Percentiles rank a stretch among this genome's conserved stretches.
Conservation (phyloP, 2,888 invertebrate species). For the Philaethria dido region DNA sequence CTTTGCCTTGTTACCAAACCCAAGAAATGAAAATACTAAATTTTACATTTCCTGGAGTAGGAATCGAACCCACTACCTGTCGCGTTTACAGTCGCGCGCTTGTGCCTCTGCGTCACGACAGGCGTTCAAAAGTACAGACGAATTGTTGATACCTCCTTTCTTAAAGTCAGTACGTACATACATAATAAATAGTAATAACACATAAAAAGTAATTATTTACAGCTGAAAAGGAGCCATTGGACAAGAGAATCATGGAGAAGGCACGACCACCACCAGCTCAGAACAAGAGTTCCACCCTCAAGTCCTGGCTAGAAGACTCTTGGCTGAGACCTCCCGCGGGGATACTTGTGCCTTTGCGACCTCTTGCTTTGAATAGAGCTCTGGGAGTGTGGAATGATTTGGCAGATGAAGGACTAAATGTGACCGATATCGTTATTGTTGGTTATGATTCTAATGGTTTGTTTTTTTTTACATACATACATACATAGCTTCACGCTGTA, state of each 20-base stretch:
- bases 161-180: no score
- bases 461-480: slow-evolving; percentile 37
- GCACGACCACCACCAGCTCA: slow-evolving; percentile 51
- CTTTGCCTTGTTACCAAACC: no score
- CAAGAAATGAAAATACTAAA: no score
- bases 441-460: slow-evolving; percentile 78
- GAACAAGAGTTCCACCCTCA: slow-evolving; percentile 62
- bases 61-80: no score
- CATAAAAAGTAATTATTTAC: slow-evolving; percentile 40
- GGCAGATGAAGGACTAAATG: slow-evolving; percentile 61
- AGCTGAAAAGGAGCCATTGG: slow-evolving; percentile 55
- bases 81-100: no score
- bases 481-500: no score
- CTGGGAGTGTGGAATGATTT: slow-evolving; percentile 75
- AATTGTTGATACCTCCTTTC: no score
- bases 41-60: no score
- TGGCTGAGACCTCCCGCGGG: slow-evolving; percentile 76
- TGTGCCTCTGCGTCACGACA: no score
- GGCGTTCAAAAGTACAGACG: no score
- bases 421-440: slow-evolving; percentile 70
- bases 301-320: slow-evolving; percentile 73
- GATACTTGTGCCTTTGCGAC: slow-evolving; percentile 72
- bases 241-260: slow-evolving; percentile 55
- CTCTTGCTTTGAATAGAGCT: slow-evolving; percentile 66
- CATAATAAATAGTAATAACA: no score